Percentiles rank a stretch among this genome's conserved stretches.
Conservation (phyloP, 2,888 invertebrate genomes). For the Brassicogethes aeneus region DNA sequence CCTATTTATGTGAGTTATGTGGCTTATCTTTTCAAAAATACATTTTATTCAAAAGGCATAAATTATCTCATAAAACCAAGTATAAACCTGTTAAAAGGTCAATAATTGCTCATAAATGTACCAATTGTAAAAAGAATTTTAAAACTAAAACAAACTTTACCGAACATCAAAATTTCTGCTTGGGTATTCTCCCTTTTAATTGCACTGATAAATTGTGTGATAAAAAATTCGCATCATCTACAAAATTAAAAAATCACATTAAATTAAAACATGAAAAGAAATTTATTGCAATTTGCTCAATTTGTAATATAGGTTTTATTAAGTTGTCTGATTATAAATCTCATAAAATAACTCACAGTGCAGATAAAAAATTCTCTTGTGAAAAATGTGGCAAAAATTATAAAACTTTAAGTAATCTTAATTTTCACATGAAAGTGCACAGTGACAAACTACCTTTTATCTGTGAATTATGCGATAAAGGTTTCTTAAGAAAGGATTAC, state of each 20-base stretch:
- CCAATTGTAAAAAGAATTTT: slow-evolving; percentile 31
- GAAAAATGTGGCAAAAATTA: slow-evolving; percentile 34
- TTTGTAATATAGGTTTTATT: slow-evolving; percentile 37
- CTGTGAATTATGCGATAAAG: slow-evolving; percentile 33
- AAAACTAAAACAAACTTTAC: slow-evolving; percentile 32
- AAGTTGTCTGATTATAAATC: slow-evolving; percentile 37
- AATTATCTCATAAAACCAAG: slow-evolving; percentile 7
- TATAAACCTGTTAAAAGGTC: slow-evolving; percentile 16
- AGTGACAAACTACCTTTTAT: slow-evolving; percentile 29
- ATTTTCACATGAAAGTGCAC: slow-evolving; percentile 38
- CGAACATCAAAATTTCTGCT: slow-evolving; percentile 36
- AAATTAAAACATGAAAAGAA: slow-evolving; percentile 38
- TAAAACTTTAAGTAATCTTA: slow-evolving; percentile 38
- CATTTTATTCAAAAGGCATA: slow-evolving; percentile 21
- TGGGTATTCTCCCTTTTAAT: slow-evolving; percentile 30
- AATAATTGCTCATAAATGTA: slow-evolving; percentile 27
- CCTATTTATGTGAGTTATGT: slow-evolving; percentile 34
- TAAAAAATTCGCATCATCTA: slow-evolving; percentile 34
- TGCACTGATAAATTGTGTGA: slow-evolving; percentile 31
- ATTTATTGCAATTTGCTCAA: slow-evolving; percentile 36
- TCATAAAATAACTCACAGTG: slow-evolving; percentile 36
- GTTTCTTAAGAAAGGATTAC: slow-evolving; percentile 38
- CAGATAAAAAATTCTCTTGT: slow-evolving; percentile 37
- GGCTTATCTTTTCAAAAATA: slow-evolving; percentile 24
- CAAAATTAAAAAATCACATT: slow-evolving; percentile 35